A percentile compares a stretch with the other conserved stretches of the same genome.
Evolutionary conservation across 2,797 vertebrate genomes (phyloP).

Genomic region (Anguilla marmorata): DNA sequence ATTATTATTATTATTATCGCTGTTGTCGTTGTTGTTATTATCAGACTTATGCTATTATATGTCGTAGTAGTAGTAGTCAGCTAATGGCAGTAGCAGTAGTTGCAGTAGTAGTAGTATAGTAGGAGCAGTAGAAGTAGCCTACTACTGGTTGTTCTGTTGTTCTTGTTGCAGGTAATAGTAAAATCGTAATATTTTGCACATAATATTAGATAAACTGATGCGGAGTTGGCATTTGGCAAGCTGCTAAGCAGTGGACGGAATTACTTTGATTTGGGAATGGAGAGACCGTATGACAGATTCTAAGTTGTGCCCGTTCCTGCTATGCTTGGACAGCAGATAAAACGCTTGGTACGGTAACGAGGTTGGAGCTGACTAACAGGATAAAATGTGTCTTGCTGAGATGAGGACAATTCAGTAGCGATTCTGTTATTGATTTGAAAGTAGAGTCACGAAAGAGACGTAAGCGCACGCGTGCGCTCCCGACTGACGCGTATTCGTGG

Average conservation of each 20-base stretch:
- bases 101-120: no score
- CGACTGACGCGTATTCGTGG: slow-evolving; percentile 56
- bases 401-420: not conserved
- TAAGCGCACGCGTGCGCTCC: slow-evolving; percentile 56
- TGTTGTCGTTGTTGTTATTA: no score
- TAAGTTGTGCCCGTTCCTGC: not conserved
- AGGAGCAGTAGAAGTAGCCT: not conserved
- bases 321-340: not conserved
- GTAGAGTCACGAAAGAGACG: slow-evolving; percentile 53
- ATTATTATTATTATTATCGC: no score
- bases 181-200: not conserved
- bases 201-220: not conserved
- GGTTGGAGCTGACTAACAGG: not conserved
- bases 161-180: not conserved
- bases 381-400: not conserved
- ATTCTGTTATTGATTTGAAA: slow-evolving; percentile 43
- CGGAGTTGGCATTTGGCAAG: not conserved
- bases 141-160: not conserved
- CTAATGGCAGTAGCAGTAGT: no score
- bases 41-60: no score
- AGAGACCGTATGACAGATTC: not conserved
- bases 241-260: not conserved
- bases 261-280: not conserved
- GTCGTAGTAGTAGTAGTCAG: no score
- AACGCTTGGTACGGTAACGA: not conserved